Evolutionary conservation across 2,113 vertebrate genomes (phyloP).

Genomic region (Festucalex cinctus): DNA sequence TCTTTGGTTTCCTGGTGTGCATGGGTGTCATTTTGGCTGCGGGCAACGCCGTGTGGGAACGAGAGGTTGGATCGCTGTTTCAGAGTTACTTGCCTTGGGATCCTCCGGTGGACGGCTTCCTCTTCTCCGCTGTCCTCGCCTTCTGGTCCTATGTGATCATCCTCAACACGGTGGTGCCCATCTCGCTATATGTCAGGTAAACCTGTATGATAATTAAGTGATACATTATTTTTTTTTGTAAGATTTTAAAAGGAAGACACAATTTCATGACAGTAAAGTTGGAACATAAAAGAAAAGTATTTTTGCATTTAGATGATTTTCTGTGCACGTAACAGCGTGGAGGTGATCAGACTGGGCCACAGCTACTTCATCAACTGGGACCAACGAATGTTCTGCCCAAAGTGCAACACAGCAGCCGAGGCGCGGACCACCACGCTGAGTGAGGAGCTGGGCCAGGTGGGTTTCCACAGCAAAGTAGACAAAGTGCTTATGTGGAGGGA

Average conservation of each 20-base stretch:
- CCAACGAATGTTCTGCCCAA: conserved; percentile 86
- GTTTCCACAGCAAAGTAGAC: background rate
- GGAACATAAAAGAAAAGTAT: too few relatives aligned
- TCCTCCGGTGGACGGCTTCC: conserved; percentile 84
- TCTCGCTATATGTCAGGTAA: conserved; percentile 93
- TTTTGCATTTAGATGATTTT: too few relatives aligned
- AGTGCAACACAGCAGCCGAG: conserved; percentile 79
- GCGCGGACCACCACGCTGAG: conserved; percentile 89
- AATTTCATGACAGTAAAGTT: too few relatives aligned
- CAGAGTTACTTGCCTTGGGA: conserved; percentile 94
- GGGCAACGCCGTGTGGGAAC: conserved; percentile 92
- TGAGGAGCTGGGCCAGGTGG: conserved; percentile 91
- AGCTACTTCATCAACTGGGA: conserved; percentile 99
- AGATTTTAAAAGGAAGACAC: too few relatives aligned
- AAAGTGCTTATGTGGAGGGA: background rate
- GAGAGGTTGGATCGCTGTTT: conserved; percentile 84
- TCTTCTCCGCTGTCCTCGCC: conserved; percentile 91
- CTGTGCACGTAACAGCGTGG: conserved; percentile 75
- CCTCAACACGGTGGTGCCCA: conserved; percentile 95
- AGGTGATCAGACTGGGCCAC: conserved; percentile 90
- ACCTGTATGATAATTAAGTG: background rate
- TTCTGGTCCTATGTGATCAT: conserved; percentile 99
- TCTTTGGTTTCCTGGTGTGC: conserved; percentile 92
- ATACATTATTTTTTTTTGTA: too few relatives aligned
- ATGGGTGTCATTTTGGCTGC: conserved; percentile 93